Conservation (phyloP, 1,140 invertebrate genomes). For the Drosophila pseudoobscura region DNA sequence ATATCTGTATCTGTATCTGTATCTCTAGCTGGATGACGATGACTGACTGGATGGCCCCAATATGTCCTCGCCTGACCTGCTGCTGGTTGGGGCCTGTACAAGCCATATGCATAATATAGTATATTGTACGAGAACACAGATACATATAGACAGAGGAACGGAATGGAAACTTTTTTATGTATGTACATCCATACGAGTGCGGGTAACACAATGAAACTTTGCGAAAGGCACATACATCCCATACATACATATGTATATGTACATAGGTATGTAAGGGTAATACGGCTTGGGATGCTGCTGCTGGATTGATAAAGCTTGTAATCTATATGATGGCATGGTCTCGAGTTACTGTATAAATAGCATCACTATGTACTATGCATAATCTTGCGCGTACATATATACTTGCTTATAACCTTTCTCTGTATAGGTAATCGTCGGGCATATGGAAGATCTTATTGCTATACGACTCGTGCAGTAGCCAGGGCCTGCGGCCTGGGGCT, state of each 20-base stretch:
- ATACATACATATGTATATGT: too few species aligned
- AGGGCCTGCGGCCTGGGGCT: constrained; percentile 2
- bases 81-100: constrained; percentile 8
- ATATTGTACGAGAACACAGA: neutral
- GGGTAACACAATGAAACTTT: constrained; percentile 10
- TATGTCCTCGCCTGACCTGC: constrained; percentile 54
- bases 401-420: constrained; percentile 1
- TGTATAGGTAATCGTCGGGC: constrained; percentile 25
- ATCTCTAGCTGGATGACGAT: constrained; percentile 6
- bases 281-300: constrained; percentile 31
- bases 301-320: constrained; percentile 68
- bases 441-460: constrained; percentile 34
- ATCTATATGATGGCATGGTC: constrained; percentile 63
- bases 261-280: constrained; percentile 22
- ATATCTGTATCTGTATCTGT: constrained; percentile 24
- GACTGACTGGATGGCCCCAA: constrained; percentile 26
- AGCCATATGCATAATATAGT: constrained; percentile 14
- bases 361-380: constrained; percentile 16
- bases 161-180: constrained; percentile 48
- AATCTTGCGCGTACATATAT: neutral
- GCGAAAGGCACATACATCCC: constrained; percentile 13
- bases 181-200: neutral
- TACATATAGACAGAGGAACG: constrained; percentile 1
- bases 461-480: constrained; percentile 44
- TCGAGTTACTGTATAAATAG: constrained; percentile 41